Evolutionary conservation across 2,113 vertebrate species (phyloP).

Genomic region (Phaethornis superciliosus): DNA sequence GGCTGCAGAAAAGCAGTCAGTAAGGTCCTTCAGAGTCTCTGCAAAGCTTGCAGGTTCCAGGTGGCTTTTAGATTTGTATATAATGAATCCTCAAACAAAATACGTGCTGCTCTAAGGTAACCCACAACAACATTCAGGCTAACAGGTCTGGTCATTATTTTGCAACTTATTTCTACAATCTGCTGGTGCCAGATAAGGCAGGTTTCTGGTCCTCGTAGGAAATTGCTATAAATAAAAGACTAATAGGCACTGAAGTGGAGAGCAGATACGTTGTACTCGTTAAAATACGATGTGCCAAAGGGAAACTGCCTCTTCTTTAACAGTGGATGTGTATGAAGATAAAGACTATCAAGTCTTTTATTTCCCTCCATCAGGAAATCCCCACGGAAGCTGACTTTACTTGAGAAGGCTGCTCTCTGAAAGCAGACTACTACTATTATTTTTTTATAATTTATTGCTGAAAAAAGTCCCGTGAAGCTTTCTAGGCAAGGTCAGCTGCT

Average conservation of each 20-base stretch:
- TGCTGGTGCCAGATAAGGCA: neutral
- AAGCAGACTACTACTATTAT: accelerated
- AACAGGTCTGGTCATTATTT: neutral
- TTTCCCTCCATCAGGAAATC: neutral
- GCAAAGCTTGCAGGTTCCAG: accelerated
- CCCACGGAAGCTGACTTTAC: neutral
- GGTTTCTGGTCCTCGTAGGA: neutral
- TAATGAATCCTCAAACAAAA: neutral
- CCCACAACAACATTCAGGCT: neutral
- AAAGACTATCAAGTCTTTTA: neutral
- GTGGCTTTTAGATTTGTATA: neutral
- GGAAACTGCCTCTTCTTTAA: neutral
- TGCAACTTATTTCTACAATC: neutral
- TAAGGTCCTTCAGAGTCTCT: neutral
- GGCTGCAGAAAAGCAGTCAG: neutral
- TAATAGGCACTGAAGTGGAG: neutral
- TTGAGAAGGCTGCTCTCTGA: neutral
- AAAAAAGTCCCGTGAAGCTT: neutral
- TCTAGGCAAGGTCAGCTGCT: neutral
- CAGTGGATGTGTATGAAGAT: neutral
- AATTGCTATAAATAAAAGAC: neutral
- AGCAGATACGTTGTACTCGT: neutral
- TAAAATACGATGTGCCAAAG: neutral
- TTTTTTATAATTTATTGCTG: neutral
- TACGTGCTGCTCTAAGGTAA: neutral